These are phyloP conservation scores for Pseudobourletiella spinata DNA, from an alignment of 1,140 invertebrate genomes.

Conservation along the genomic window DNA sequence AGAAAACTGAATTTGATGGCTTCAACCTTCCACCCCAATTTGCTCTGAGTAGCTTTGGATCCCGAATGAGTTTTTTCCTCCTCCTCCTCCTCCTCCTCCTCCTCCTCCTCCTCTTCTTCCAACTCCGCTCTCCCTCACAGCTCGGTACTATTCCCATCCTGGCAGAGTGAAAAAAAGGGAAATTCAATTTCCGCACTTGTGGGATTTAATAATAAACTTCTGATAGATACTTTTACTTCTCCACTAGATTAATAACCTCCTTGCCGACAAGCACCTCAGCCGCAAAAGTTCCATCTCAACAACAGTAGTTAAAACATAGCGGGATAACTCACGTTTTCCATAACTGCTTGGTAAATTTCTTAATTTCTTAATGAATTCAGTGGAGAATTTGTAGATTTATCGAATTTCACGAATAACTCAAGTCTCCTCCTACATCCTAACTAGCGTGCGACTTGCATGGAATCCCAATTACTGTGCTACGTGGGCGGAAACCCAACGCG, in stretches of 20 bases:
- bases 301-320: no score
- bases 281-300: no score
- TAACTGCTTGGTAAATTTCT: no score
- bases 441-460: no score
- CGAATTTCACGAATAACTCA: no score
- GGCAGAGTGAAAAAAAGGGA: slow-evolving; percentile 3
- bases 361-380: no score
- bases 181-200: slow-evolving; percentile 11
- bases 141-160: neutral
- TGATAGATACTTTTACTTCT: slow-evolving; percentile 1
- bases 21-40: slow-evolving; percentile 6
- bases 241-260: neutral
- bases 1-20: neutral
- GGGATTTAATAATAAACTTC: slow-evolving; percentile 7
- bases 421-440: no score
- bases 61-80: neutral
- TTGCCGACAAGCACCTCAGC: no score
- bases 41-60: neutral
- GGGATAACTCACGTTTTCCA: no score
- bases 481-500: no score
- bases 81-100: neutral
- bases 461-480: no score
- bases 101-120: neutral
- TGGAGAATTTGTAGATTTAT: no score
- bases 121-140: neutral